Base-by-base conservation (phyloP, 2,113 vertebrate genomes). In the Pholis gunnellus region DNA sequence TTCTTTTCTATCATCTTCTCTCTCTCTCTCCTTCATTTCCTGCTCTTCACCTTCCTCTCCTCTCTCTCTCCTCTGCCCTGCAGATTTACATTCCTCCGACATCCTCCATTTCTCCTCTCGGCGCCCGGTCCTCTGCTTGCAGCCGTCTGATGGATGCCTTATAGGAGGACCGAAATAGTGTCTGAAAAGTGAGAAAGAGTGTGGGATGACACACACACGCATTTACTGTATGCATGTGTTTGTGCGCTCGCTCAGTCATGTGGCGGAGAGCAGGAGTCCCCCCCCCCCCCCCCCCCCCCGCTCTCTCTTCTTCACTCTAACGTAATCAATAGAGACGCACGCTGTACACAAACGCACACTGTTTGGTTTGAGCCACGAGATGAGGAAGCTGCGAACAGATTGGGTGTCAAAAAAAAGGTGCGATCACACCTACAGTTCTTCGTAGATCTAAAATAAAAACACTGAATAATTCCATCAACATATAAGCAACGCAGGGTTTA, bases 61-160 rank as follows among this genome's bases (percentile, higher is more conserved):
- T 59, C 31, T 56, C 40, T 34, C 38, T 38, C 40, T 50, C 34
- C 59, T 25, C 71, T 34, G 22, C 64, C 34, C 31, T 15, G 20
- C 72, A 68, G 48, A 75, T 83, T 80, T 72, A 52, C 82, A 87
- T 81, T 78, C 57, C 75, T 77, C 70, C 31, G 13, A 40, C 79
- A 85, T 75, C 84, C 84, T 81, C 69, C 63, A 40, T 74, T 72
- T 50, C 75, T 85, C 73, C 70, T 38, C 59, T 1, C 9, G 46
- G 64, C 74, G 84, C 79, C 76, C 34, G 44, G 44, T 61, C 87
- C 65, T 61, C 69, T 56, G 22, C 22, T 65, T 73, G 14, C 78
- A 52, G 50, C 68, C 15, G 18, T 44, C 72, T 87, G 79, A 73
- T 73, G 50, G 68, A 72, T 9, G 70, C 60, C 29, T 2, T 6